A percentile compares a stretch with the other conserved stretches of the same genome.
Conservation (phyloP, 2,888 invertebrate genomes). For the Idaea aversata region DNA sequence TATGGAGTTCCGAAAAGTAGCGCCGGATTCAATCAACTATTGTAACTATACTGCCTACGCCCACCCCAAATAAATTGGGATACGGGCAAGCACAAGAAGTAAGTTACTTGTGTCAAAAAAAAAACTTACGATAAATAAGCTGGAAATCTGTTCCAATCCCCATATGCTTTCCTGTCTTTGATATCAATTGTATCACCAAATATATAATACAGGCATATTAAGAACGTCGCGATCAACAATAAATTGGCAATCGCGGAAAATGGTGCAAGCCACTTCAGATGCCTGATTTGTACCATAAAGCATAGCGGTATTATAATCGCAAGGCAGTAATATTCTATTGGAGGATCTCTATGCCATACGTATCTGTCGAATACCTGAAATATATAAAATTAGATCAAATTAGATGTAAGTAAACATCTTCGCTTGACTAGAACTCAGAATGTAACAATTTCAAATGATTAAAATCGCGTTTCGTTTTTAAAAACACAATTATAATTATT, state of each 20-base stretch:
- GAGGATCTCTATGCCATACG: constrained; percentile 43
- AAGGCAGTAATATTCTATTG: constrained; percentile 67
- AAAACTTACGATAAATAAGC: constrained; percentile 87
- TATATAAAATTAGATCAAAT: constrained; percentile 5
- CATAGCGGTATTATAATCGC: constrained; percentile 62
- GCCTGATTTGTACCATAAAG: constrained; percentile 80
- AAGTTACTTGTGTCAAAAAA: constrained; percentile 5
- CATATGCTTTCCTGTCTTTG: constrained; percentile 74
- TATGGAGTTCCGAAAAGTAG: too few relatives aligned
- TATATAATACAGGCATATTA: constrained; percentile 90
- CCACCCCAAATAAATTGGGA: too few relatives aligned
- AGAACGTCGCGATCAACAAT: constrained; percentile 87
- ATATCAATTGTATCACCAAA: constrained; percentile 77
- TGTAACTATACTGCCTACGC: too few relatives aligned
- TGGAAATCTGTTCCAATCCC: constrained; percentile 83
- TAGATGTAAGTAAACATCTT: neutral
- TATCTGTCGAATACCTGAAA: constrained; percentile 69
- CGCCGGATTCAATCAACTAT: too few relatives aligned
- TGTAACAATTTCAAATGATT: too few relatives aligned
- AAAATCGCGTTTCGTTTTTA: too few relatives aligned
- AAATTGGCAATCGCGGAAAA: constrained; percentile 93
- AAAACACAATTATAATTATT: too few relatives aligned
- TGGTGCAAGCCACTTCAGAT: constrained; percentile 91
- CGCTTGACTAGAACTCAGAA: too few relatives aligned
- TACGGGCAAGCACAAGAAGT: neutral